phyloP scores from a whole-genome alignment of 2,888 invertebrate species.

The Patella pellucida region DNA sequence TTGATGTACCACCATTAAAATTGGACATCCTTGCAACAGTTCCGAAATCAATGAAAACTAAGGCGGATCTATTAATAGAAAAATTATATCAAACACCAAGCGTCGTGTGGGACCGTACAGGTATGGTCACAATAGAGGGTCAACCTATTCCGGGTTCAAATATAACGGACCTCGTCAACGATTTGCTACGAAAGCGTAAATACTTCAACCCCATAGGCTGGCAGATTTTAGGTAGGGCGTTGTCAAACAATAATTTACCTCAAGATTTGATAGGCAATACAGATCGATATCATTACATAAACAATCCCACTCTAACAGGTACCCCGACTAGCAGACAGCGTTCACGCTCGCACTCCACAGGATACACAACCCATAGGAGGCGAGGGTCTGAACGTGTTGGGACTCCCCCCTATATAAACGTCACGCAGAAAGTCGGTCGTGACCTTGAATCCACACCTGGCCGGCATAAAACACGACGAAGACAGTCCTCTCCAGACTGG shows the following conservation, averaged over 20 bases:
- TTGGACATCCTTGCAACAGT: not conserved
- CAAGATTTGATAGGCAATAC: not conserved
- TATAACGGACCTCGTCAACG: not conserved
- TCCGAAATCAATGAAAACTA: not conserved
- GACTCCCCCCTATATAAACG: too few species aligned
- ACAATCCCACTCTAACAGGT: too few species aligned
- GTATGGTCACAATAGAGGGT: not conserved
- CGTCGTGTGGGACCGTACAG: not conserved
- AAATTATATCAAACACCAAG: not conserved
- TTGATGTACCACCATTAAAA: too few species aligned
- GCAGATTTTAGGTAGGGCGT: too few species aligned
- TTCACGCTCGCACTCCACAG: too few species aligned
- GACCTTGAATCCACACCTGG: too few species aligned
- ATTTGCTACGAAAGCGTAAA: not conserved
- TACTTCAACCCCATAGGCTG: too few species aligned
- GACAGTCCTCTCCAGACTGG: too few species aligned
- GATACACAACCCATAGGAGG: too few species aligned
- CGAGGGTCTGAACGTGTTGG: too few species aligned
- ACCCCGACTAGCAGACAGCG: too few species aligned
- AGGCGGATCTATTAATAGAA: not conserved
- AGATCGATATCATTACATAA: not conserved
- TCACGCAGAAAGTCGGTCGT: too few species aligned
- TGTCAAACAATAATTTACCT: not conserved
- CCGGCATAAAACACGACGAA: not conserved
- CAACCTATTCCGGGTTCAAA: not conserved